phyloP scores from a whole-genome alignment of 2,113 vertebrate species.

The Tylochromis polylepis region DNA sequence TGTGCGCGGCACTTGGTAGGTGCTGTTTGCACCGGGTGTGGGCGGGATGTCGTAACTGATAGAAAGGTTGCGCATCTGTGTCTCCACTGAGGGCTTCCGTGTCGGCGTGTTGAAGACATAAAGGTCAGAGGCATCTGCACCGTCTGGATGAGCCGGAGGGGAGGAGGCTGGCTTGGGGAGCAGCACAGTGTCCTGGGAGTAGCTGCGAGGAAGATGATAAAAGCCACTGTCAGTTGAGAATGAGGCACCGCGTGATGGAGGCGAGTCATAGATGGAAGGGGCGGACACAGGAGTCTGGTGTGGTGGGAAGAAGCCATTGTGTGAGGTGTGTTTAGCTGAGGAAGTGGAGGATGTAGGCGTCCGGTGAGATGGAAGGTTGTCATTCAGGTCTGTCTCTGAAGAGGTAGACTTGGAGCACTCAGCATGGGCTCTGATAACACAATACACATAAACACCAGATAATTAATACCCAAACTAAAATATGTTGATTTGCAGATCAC shows the following conservation, averaged over 20 bases:
- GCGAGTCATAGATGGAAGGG: conserved; percentile 85
- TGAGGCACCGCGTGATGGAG: conserved; percentile 77
- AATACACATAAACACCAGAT: neutral
- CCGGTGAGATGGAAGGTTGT: conserved; percentile 89
- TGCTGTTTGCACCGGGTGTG: conserved; percentile 85
- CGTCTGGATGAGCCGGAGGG: conserved; percentile 75
- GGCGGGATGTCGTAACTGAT: conserved; percentile 94
- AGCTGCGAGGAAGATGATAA: conserved; percentile 91
- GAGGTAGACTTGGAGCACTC: conserved; percentile 88
- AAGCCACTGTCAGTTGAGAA: conserved; percentile 78
- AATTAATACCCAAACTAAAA: neutral
- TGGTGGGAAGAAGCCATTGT: conserved; percentile 90
- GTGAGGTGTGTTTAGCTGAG: conserved; percentile 76
- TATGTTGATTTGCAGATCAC: neutral
- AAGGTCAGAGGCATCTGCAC: conserved; percentile 75
- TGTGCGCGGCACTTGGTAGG: conserved; percentile 89
- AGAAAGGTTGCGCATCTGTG: conserved; percentile 84
- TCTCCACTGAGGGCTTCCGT: conserved; percentile 79
- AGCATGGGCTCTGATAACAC: conserved; percentile 72
- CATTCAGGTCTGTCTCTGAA: conserved; percentile 96
- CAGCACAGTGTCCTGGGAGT: conserved; percentile 88
- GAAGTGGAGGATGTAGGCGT: conserved; percentile 72
- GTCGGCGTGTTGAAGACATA: conserved; percentile 83
- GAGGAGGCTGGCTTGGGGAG: conserved; percentile 80
- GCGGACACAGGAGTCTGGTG: conserved; percentile 73